A percentile compares a stretch with the other conserved stretches of the same genome.
Evolutionary conservation across 2,113 vertebrate genomes (phyloP).

Genomic region (Tor tambroides): DNA sequence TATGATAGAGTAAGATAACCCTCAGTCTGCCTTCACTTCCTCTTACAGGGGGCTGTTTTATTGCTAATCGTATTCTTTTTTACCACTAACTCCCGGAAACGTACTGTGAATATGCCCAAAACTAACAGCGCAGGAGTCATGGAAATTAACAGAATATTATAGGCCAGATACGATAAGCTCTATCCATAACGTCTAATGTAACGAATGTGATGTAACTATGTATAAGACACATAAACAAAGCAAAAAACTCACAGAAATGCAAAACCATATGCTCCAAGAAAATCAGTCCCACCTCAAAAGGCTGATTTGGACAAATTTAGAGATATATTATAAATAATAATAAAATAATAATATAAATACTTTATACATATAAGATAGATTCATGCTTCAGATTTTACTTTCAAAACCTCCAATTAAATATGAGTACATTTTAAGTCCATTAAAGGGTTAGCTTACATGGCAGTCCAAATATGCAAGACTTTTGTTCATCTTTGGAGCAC

Average conservation of each 20-base stretch:
- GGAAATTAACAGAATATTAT: not conserved
- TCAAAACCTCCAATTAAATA: not conserved
- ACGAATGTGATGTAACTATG: not conserved
- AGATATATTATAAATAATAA: not conserved
- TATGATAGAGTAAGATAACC: constrained; percentile 47
- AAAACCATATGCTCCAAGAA: not conserved
- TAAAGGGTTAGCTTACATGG: not conserved
- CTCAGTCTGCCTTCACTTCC: constrained; percentile 51
- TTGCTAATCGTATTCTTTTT: not conserved
- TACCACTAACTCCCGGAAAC: not conserved
- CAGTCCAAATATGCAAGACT: not conserved
- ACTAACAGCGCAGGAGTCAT: not conserved
- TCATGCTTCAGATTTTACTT: not conserved
- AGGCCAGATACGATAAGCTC: not conserved
- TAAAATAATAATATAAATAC: not conserved
- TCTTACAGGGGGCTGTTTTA: constrained; percentile 17
- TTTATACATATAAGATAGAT: not conserved
- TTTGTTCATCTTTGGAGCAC: not conserved
- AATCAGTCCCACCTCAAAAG: not conserved
- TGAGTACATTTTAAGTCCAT: not conserved
- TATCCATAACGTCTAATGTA: not conserved
- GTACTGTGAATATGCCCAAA: not conserved
- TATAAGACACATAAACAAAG: not conserved
- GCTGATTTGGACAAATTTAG: not conserved
- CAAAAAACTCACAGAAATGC: not conserved